These are phyloP conservation scores for Argynnis bischoffii DNA, from an alignment of 2,888 invertebrate genomes.

Conservation along the genomic window DNA sequence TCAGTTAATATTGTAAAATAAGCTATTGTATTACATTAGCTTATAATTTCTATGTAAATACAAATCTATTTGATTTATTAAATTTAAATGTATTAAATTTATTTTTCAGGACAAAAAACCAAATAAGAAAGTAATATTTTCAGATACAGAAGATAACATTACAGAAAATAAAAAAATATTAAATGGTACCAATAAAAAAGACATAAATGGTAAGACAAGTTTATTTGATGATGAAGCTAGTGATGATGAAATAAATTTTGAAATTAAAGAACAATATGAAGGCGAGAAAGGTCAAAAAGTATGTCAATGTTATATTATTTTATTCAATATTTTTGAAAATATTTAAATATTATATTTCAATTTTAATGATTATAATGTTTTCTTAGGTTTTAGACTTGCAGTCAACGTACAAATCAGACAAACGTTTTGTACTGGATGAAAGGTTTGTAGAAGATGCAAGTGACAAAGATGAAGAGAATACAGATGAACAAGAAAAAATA, in stretches of 20 bases:
- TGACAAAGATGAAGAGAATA: slow-evolving; percentile 49
- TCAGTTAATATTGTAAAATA: too few species aligned
- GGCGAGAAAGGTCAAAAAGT: slow-evolving; percentile 85
- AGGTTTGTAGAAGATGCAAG: slow-evolving; percentile 83
- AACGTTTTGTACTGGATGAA: slow-evolving; percentile 88
- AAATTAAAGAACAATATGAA: slow-evolving; percentile 85
- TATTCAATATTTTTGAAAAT: not conserved
- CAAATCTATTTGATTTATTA: not conserved
- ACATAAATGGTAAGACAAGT: slow-evolving; percentile 47
- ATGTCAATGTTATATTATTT: slow-evolving; percentile 30
- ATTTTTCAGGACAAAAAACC: slow-evolving; percentile 73
- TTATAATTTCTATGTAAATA: too few species aligned
- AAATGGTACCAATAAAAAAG: slow-evolving; percentile 32
- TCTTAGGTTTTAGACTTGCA: slow-evolving; percentile 86
- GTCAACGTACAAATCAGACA: slow-evolving; percentile 87
- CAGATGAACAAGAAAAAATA: slow-evolving; percentile 69
- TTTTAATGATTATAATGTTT: slow-evolving; percentile 12
- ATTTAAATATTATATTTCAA: slow-evolving; percentile 20
- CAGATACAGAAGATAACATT: slow-evolving; percentile 66
- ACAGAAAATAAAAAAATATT: slow-evolving; percentile 41
- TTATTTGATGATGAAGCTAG: slow-evolving; percentile 81
- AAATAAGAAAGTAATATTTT: slow-evolving; percentile 85
- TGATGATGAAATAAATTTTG: slow-evolving; percentile 81
- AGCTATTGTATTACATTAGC: too few species aligned
- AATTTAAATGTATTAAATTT: not conserved